Evolutionary conservation across 2,888 invertebrate species (phyloP), one percentile per base, ranked within the genome.

Genomic region (Sipunculus nudus): DNA sequence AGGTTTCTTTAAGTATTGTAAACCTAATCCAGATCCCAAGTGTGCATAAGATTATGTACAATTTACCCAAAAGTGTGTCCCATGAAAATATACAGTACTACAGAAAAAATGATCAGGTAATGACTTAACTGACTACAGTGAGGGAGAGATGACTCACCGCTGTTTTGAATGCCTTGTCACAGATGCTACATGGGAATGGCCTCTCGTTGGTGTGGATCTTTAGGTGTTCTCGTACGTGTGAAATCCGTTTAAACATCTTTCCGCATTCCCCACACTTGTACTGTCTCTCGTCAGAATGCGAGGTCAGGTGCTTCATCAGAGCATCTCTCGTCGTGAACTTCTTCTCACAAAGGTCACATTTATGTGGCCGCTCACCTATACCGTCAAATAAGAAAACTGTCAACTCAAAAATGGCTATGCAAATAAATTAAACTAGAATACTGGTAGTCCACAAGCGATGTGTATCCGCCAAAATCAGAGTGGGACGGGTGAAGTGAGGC

Each of bases 201-300:
- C 80, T 55, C n/a, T 77, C 69, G 1, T 65, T 61, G 26, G 73
- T 73, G 66, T 82, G 81, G 19, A 77, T 78, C 57, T 78, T 77
- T 43, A 82, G 71, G 54, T 82, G 81, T 57, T 80, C 80, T 48
- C 75, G 64, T 13, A 80, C 80, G 61, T 81, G 81, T 4, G 78
- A 76, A 21, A 81, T 72, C 1, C 81, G 70, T 54, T 81, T 82
- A 61, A 81, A 82, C n/a, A 80, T 61, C 62, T 81, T 82, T 26
- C 79, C 78, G 66, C 81, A 82, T 53, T 79, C 78, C 4, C 81
- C 81, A 71, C 81, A 82, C 59, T 79, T 79, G 66, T 74, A 82
- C 45, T 77, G 72, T 2, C 79, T 62, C 25, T 76, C 76, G 4
- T 76, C 76, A n/a, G 62, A 71, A 67, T 82, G 81, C 19, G 72